Evolutionary conservation across 2,113 vertebrate genomes (phyloP), one percentile per base, ranked within the genome.

Genomic region (Passerina amoena): DNA sequence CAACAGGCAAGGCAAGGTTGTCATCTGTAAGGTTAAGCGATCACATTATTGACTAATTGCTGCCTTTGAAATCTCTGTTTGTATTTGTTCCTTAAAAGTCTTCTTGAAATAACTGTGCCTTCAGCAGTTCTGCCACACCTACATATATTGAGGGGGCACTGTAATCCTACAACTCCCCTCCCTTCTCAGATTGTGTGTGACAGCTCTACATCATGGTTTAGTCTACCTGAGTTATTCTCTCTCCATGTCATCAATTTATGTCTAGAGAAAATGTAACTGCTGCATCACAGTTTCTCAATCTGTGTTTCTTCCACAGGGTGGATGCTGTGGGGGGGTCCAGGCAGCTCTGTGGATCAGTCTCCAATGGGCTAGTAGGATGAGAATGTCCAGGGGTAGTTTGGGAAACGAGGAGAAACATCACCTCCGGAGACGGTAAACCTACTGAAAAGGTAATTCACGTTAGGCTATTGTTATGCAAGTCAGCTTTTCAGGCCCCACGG

Each of bases 291-390:
- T 42, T 80, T 82, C 89, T 86, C 82, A 65, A 65, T 88, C 45
- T 95, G 37, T 96, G 75, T 93, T 96, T 94, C 79, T 96, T 93
- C 44, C 68, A 22, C 90, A 95, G 94, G 92, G 59, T 83, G 82
- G 47, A 92, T 90, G 71, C 75, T 96, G 66, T 86, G 82, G 59
- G 66, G 57, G 53, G 30, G 71, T 94, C 91, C 90, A 90, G 54
- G 35, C 78, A 95, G 60, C 75, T 92, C 78, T 95, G 66, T 80
- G 90, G 47, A 91, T 88, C 79, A 81, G 38, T 83, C 94, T 94
- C 54, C 87, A 88, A 11, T 85, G 87, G 82, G 66, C 66, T 93
- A 61, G 66, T 91, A 96, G 75, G 75, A 96, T 95, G 93, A 94
- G 89, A 95, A 94, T 66, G 45, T 92, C 84, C 78, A 80, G 22